Evolutionary conservation across 2,797 vertebrate genomes (phyloP).

Genomic region (Esox lucius): DNA sequence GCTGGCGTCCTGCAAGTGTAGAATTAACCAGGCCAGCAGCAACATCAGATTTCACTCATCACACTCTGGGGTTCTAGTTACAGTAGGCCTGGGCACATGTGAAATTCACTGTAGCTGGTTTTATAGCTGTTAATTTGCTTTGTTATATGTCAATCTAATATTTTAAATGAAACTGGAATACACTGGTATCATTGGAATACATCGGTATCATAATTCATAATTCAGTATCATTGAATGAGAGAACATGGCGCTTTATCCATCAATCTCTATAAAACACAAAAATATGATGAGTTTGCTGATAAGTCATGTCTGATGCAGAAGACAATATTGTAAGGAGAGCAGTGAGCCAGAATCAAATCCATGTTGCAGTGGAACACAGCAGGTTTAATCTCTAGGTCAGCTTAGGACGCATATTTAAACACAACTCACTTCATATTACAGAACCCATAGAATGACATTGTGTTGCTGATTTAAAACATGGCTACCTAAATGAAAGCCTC

Average conservation of each 20-base stretch:
- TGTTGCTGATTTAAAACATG: conserved; percentile 22
- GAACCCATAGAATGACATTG: conserved; percentile 42
- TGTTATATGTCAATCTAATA: not conserved
- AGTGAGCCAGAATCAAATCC: no score
- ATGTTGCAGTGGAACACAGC: no score
- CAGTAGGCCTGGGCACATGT: not conserved
- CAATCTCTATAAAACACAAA: conserved; percentile 20
- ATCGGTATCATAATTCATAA: not conserved
- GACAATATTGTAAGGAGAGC: no score
- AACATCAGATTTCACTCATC: conserved; percentile 2
- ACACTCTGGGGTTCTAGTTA: not conserved
- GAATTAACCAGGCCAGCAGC: not conserved
- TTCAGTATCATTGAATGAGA: conserved; percentile 14
- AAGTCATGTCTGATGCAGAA: conserved; percentile 25
- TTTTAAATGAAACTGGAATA: not conserved
- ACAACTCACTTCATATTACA: conserved; percentile 42
- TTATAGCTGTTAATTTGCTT: not conserved
- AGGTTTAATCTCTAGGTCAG: no score
- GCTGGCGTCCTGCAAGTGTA: not conserved
- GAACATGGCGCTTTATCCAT: conserved; percentile 47
- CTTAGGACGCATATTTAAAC: no score
- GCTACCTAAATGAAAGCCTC: not conserved
- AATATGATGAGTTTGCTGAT: conserved; percentile 48
- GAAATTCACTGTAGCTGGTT: not conserved
- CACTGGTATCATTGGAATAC: not conserved